Percentiles rank a stretch among this genome's conserved stretches.
Evolutionary conservation across 2,888 invertebrate species (phyloP).

Genomic region (Hydraecia micacea): DNA sequence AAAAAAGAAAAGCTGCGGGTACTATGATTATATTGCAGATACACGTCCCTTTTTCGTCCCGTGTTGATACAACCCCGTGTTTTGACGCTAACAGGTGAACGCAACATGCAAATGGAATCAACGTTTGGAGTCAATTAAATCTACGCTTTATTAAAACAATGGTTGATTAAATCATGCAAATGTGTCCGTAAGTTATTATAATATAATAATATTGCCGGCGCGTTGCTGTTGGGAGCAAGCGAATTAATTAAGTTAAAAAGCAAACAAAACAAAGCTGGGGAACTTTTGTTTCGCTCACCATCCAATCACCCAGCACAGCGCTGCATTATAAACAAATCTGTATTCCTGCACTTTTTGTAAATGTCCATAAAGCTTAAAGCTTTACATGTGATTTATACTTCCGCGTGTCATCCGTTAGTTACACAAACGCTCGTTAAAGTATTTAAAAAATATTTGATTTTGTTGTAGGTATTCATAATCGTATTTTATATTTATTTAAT

Average conservation of each 20-base stretch:
- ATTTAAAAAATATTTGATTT: slow-evolving; percentile 10
- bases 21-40: slow-evolving; percentile 75
- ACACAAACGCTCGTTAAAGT: slow-evolving; percentile 27
- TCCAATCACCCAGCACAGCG: slow-evolving; percentile 67
- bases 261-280: slow-evolving; percentile 73
- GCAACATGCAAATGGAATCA: slow-evolving; percentile 61
- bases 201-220: slow-evolving; percentile 73
- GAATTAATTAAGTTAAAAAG: slow-evolving; percentile 81
- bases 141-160: slow-evolving; percentile 65
- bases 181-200: slow-evolving; percentile 71
- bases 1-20: slow-evolving; percentile 72
- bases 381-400: slow-evolving; percentile 52
- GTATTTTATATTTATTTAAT: slow-evolving; percentile 19
- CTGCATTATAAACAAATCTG: slow-evolving; percentile 64
- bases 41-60: slow-evolving; percentile 46
- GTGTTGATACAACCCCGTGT: slow-evolving; percentile 45
- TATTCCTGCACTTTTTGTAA: slow-evolving; percentile 44
- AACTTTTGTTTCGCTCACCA: slow-evolving; percentile 72
- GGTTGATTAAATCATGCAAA: slow-evolving; percentile 72
- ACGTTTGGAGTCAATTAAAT: slow-evolving; percentile 58
- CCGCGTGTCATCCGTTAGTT: slow-evolving; percentile 34
- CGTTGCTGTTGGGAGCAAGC: slow-evolving; percentile 70
- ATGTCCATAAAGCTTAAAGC: slow-evolving; percentile 46
- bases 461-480: slow-evolving; percentile 17
- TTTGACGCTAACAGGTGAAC: slow-evolving; percentile 55